Evolutionary conservation across 2,888 invertebrate species (phyloP), one percentile per base, ranked within the genome.

Genomic region (Drosophila lutescens): DNA sequence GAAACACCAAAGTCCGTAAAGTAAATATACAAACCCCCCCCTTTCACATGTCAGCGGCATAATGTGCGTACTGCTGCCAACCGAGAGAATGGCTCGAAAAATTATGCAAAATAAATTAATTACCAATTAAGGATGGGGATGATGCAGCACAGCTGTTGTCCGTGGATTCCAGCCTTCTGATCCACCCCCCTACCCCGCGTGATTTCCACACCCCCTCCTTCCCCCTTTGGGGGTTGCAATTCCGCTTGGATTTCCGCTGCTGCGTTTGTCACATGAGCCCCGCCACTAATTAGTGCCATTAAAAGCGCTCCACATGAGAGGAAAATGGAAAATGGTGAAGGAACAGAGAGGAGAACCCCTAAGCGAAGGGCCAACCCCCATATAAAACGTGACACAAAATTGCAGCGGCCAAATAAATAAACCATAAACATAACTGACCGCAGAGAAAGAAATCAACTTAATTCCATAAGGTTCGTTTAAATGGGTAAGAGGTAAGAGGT

Each of bases 211-310:
- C 17, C 7, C 44, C 6, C 6, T n/a, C n/a, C n/a, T n/a, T n/a
- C 43, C 13, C 2, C 2, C 23, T 44, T 23, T 23, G 20, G 34
- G 68, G 44, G 51, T 32, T 50, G 49, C 57, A 50, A 50, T 36
- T n/a, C 20, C 43, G 17, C 1, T 13, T 36, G n/a, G 54, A 49
- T 38, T 69, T 15, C 30, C 15, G 15, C 30, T 12, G 87, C 78
- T 80, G 84, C 90, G 90, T 89, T 91, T 91, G 91, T 91, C 91
- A 91, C 90, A 88, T 85, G 89, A 89, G 90, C 36, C 40, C 41
- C 49, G 56, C 90, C 91, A 91, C 92, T 92, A 92, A 92, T 92
- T 92, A 91, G 91, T 90, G 91, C 90, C 92, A 92, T 92, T 92
- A 91, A 89, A 90, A 84, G 89, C 86, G 90, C 88, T 30, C 46